A percentile compares a stretch with the other conserved stretches of the same genome.
These are phyloP conservation scores for Schizaphis graminum DNA, from an alignment of 2,888 invertebrate species.

Conservation along the genomic window DNA sequence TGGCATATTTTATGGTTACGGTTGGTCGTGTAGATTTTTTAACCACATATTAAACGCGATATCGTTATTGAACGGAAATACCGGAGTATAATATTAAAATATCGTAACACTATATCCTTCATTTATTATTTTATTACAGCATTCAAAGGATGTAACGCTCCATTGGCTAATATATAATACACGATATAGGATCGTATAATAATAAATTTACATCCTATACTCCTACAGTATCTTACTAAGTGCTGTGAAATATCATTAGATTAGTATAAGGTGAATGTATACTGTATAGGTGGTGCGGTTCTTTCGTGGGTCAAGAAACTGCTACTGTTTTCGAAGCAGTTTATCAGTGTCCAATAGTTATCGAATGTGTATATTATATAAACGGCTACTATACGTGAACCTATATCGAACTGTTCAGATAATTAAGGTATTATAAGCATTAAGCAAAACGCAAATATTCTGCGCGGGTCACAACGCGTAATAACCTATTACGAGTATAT, in stretches of 20 bases:
- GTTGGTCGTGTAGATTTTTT: neutral
- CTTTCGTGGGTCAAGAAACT: neutral
- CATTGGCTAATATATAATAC: neutral
- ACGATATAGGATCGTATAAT: neutral
- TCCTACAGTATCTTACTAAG: neutral
- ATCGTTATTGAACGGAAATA: neutral
- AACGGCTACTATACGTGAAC: neutral
- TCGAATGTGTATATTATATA: neutral
- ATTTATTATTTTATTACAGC: slow-evolving; percentile 13
- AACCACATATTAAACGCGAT: neutral
- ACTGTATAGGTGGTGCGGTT: neutral
- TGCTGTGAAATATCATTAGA: neutral
- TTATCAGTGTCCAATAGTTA: neutral
- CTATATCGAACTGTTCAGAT: neutral
- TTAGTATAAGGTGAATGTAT: neutral
- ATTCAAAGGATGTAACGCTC: neutral
- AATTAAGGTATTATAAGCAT: neutral
- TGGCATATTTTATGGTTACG: neutral
- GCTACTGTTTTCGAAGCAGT: neutral
- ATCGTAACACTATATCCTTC: neutral
- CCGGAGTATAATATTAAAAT: neutral
- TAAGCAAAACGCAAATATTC: neutral
- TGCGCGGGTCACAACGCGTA: neutral
- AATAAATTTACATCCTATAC: neutral
- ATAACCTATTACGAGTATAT: neutral